Conservation (phyloP, 2,888 invertebrate genomes). For the Graphium colonna region DNA sequence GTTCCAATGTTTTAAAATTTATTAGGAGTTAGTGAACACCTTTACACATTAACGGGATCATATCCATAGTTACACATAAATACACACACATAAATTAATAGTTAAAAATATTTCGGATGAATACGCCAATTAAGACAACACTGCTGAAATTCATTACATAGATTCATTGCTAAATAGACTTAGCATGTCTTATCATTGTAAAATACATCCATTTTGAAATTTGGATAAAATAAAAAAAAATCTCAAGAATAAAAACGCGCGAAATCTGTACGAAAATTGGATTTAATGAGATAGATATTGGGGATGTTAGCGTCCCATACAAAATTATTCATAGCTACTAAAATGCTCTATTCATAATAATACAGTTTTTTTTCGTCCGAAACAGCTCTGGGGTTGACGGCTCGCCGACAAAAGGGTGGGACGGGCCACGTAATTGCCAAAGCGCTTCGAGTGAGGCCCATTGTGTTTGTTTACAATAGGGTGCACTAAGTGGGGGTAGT, state of each 20-base stretch:
- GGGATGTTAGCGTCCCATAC: constrained; percentile 72
- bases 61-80: no score
- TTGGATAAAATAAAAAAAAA: neutral
- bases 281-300: constrained; percentile 77
- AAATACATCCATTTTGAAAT: no score
- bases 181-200: no score
- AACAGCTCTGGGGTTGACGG: constrained; percentile 69
- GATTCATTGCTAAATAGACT: no score
- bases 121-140: no score
- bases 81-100: no score
- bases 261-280: constrained; percentile 47
- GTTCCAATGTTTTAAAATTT: no score
- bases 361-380: constrained; percentile 52
- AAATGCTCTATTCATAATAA: constrained; percentile 71
- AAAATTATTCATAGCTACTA: constrained; percentile 79
- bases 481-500: constrained; percentile 78
- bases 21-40: no score
- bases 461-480: constrained; percentile 76
- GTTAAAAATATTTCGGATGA: no score
- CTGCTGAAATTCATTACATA: no score
- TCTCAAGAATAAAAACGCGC: constrained; percentile 9
- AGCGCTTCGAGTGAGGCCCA: constrained; percentile 76
- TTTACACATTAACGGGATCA: no score
- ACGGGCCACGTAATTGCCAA: constrained; percentile 77
- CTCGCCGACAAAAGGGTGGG: constrained; percentile 77